These are phyloP conservation scores for Lasioglossum morio DNA, from an alignment of 2,888 invertebrate genomes.

Conservation along the genomic window DNA sequence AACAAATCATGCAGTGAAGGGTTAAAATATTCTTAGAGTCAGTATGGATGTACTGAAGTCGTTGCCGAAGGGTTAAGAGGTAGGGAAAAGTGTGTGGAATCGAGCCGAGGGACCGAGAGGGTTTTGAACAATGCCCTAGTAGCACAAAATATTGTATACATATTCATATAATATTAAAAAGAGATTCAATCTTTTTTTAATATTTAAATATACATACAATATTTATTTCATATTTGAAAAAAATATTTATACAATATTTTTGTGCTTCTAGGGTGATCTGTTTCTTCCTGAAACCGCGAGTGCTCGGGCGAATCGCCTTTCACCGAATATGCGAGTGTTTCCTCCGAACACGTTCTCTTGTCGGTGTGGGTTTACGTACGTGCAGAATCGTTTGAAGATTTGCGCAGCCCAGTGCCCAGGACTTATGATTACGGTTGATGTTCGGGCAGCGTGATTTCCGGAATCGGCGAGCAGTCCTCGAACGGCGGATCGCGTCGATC, in stretches of 20 bases:
- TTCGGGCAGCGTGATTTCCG: slow-evolving; percentile 23
- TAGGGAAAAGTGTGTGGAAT: neutral
- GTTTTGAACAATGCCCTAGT: neutral
- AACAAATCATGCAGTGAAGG: no score
- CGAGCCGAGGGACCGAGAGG: neutral
- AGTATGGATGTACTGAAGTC: no score
- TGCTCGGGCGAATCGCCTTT: neutral
- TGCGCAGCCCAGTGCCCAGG: neutral
- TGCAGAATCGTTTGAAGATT: neutral
- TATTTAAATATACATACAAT: no score
- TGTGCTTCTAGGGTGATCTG: no score
- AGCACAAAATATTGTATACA: no score
- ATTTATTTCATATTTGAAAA: no score
- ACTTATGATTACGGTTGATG: slow-evolving; percentile 6
- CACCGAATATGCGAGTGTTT: neutral
- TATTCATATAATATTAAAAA: no score
- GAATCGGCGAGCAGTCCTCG: slow-evolving; percentile 1
- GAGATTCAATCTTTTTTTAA: no score
- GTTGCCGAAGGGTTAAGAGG: no score
- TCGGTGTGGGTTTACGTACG: neutral
- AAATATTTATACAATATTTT: no score
- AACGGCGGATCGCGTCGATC: slow-evolving; percentile 4
- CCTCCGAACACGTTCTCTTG: neutral
- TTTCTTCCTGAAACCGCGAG: neutral
- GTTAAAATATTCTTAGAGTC: no score